phyloP scores from a whole-genome alignment of 2,888 invertebrate genomes.

The Agrochola circellaris region DNA sequence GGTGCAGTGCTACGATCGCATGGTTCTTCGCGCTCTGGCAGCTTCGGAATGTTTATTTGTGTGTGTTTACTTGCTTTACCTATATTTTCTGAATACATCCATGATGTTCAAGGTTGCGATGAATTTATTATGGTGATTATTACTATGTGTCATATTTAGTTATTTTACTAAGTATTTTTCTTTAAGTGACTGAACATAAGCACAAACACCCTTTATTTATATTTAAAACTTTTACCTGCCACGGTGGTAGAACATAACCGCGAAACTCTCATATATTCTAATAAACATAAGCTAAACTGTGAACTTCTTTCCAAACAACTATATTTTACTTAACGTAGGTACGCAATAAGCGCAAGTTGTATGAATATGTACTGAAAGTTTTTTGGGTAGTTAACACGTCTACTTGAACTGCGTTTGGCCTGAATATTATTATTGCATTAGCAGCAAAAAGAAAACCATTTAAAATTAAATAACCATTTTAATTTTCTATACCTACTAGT shows the following conservation, averaged over 20 bases:
- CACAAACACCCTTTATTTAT: conserved; percentile 10
- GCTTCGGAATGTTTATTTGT: neutral
- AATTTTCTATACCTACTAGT: too few relatives aligned
- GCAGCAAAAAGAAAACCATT: neutral
- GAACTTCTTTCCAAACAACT: conserved; percentile 58
- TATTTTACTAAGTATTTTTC: neutral
- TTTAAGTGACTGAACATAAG: neutral
- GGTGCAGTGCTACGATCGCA: neutral
- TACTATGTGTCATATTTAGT: neutral
- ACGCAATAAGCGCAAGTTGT: conserved; percentile 49
- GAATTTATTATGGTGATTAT: neutral
- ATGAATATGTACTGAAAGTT: conserved; percentile 14
- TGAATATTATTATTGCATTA: neutral
- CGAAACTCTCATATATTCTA: conserved; percentile 52
- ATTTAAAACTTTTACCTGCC: conserved; percentile 25
- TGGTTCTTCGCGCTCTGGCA: neutral
- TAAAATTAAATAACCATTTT: too few relatives aligned
- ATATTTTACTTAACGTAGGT: conserved; percentile 58
- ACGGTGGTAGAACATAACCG: conserved; percentile 17
- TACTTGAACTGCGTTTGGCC: neutral
- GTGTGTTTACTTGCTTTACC: neutral
- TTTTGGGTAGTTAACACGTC: neutral
- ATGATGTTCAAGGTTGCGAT: neutral
- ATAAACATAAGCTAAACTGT: conserved; percentile 49
- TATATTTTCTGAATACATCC: neutral